Conservation (phyloP, 2,113 vertebrate species). For the Lontra canadensis region DNA sequence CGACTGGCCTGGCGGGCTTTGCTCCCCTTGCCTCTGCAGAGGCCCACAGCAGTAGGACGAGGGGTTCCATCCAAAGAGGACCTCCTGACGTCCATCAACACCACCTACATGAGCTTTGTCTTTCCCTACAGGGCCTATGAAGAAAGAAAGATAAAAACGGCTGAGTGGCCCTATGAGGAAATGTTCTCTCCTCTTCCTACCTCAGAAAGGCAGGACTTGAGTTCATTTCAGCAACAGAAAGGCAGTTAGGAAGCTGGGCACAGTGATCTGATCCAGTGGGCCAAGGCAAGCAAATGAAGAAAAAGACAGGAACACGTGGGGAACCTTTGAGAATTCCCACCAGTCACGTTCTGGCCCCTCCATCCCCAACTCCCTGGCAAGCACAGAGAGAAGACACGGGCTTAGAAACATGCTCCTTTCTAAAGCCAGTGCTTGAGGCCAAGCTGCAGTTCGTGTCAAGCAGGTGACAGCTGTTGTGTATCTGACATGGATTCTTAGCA, state of each 20-base stretch:
- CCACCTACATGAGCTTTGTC: neutral
- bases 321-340: neutral
- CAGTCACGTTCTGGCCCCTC: neutral
- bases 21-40: neutral
- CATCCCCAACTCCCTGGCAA: neutral
- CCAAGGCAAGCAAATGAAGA: neutral
- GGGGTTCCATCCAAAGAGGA: neutral
- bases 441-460: neutral
- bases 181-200: neutral
- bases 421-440: neutral
- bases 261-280: neutral
- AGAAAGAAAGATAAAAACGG: neutral
- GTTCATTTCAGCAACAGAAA: neutral
- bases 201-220: neutral
- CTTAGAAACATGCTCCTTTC: neutral
- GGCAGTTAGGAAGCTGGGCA: neutral
- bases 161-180: neutral
- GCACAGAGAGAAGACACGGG: neutral
- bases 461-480: neutral
- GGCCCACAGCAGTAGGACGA: neutral
- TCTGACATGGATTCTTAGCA: neutral
- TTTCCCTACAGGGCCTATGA: neutral
- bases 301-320: neutral
- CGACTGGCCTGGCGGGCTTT: neutral
- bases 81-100: neutral